Percentiles rank a stretch among this genome's conserved stretches.
phyloP scores from a whole-genome alignment of 2,113 vertebrate genomes.

The Poecilia latipinna region DNA sequence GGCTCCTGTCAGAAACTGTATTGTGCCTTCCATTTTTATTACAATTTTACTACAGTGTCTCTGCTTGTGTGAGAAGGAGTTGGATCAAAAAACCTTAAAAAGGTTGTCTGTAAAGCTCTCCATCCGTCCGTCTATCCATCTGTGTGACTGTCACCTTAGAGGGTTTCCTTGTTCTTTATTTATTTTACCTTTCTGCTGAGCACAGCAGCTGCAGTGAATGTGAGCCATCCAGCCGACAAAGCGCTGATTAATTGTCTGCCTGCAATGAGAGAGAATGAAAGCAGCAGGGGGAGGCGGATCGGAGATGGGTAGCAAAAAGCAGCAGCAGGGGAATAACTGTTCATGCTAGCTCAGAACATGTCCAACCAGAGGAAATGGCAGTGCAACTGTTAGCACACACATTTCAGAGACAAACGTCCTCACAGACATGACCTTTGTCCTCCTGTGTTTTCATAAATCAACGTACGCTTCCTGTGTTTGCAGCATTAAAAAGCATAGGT shows the following conservation, averaged over 20 bases:
- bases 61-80: background rate
- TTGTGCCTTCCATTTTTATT: background rate
- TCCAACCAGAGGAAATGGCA: constrained; percentile 19
- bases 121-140: constrained; percentile 28
- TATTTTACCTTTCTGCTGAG: constrained; percentile 70
- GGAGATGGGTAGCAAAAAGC: constrained; percentile 32
- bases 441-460: background rate
- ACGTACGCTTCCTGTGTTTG: background rate
- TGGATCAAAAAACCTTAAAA: background rate
- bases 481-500: background rate
- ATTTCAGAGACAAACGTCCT: constrained; percentile 7
- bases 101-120: too few relatives aligned
- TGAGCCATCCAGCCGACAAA: constrained; percentile 55
- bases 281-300: constrained; percentile 30
- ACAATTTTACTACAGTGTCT: background rate
- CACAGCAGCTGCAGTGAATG: constrained; percentile 61
- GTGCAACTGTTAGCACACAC: constrained; percentile 1
- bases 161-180: constrained; percentile 45
- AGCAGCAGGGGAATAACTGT: constrained; percentile 31
- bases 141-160: constrained; percentile 32
- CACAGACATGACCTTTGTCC: background rate
- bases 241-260: constrained; percentile 69
- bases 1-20: constrained; percentile 8
- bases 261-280: constrained; percentile 49
- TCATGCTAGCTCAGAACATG: constrained; percentile 32